A percentile compares a stretch with the other conserved stretches of the same genome.
phyloP scores from a whole-genome alignment of 2,888 invertebrate species.

The Vanessa cardui region DNA sequence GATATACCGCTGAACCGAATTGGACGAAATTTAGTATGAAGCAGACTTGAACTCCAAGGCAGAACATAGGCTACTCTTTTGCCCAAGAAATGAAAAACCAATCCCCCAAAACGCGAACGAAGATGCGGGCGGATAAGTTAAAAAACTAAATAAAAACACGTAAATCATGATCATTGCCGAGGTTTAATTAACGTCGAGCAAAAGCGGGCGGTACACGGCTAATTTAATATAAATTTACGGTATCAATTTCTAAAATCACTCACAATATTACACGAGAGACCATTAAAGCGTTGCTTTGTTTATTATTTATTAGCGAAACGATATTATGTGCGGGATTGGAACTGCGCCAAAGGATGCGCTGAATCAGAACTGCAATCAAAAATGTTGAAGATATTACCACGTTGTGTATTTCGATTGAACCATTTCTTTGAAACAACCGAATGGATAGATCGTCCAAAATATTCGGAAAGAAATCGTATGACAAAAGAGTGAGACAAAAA shows the following conservation, averaged over 20 bases:
- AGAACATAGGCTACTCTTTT: no score
- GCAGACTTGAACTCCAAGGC: no score
- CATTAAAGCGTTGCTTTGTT: conserved; percentile 29
- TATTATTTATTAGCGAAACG: conserved; percentile 35
- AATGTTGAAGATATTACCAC: conserved; percentile 12
- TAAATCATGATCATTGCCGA: not conserved
- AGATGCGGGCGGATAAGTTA: no score
- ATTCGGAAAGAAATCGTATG: not conserved
- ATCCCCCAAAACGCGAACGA: no score
- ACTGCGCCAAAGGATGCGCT: conserved; percentile 44
- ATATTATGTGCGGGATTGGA: conserved; percentile 35
- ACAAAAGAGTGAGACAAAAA: not conserved
- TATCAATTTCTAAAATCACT: conserved; percentile 5
- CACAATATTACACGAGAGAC: conserved; percentile 25
- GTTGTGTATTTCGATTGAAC: not conserved
- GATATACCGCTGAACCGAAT: no score
- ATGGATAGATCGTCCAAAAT: not conserved
- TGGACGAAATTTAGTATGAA: no score
- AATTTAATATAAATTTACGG: not conserved
- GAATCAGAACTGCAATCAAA: conserved; percentile 39
- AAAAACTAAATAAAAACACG: no score
- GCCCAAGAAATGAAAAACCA: no score
- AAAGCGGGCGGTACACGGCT: not conserved
- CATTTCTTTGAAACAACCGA: not conserved
- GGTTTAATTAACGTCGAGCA: not conserved